Conservation (phyloP, 2,888 invertebrate species). For the Anthophora plumipes region DNA sequence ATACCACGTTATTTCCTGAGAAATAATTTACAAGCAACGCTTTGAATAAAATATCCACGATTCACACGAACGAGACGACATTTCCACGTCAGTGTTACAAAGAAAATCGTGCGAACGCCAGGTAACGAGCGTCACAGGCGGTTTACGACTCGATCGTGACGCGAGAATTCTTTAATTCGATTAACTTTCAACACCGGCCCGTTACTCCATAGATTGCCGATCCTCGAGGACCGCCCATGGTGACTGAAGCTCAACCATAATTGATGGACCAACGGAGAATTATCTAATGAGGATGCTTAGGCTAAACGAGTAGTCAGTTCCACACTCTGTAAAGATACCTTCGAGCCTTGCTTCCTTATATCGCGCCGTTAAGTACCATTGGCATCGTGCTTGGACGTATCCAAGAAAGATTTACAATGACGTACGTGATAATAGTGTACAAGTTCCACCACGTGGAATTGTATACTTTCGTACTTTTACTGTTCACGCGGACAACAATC, state of each 20-base stretch:
- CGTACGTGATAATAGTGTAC: constrained; percentile 32
- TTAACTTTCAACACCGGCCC: constrained; percentile 52
- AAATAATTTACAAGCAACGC: neutral
- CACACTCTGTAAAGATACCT: constrained; percentile 54
- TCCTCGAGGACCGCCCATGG: constrained; percentile 65
- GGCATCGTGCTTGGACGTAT: constrained; percentile 14
- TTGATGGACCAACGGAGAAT: constrained; percentile 60
- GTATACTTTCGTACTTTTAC: constrained; percentile 7
- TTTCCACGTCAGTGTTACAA: neutral
- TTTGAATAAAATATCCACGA: neutral
- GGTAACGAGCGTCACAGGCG: neutral
- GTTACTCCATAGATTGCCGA: constrained; percentile 46
- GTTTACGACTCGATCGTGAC: constrained; percentile 1
- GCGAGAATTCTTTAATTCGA: constrained; percentile 58
- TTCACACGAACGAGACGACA: neutral
- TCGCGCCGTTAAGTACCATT: constrained; percentile 37
- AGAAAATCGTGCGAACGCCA: neutral
- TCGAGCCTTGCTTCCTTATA: constrained; percentile 51
- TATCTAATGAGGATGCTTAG: constrained; percentile 69
- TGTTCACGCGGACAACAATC: constrained; percentile 17
- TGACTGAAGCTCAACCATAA: constrained; percentile 51
- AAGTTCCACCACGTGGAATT: constrained; percentile 7
- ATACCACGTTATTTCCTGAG: too few relatives aligned
- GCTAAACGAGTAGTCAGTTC: constrained; percentile 58
- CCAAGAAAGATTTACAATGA: constrained; percentile 52